Conservation (phyloP, 2,797 vertebrate genomes). For the Microchirus variegatus region DNA sequence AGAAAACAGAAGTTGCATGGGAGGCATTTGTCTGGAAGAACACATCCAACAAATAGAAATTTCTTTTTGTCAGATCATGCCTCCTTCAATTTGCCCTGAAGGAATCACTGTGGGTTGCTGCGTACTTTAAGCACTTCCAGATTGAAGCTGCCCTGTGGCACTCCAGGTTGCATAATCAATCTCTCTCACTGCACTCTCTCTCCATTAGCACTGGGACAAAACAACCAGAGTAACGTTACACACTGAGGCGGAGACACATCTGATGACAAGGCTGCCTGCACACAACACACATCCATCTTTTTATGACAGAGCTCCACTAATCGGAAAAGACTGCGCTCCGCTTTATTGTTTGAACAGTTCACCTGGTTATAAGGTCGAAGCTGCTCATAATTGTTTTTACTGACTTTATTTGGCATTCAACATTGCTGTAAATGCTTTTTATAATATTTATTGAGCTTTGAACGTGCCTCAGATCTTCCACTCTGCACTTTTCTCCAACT, state of each 20-base stretch:
- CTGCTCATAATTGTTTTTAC: neutral
- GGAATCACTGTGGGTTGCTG: slow-evolving; percentile 64
- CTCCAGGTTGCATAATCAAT: slow-evolving; percentile 79
- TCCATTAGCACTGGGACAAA: slow-evolving; percentile 65
- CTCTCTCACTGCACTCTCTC: slow-evolving; percentile 61
- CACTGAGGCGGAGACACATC: slow-evolving; percentile 28
- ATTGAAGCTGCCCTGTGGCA: slow-evolving; percentile 80
- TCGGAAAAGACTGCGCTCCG: slow-evolving; percentile 4
- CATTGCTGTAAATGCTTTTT: neutral
- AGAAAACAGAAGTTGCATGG: slow-evolving; percentile 60
- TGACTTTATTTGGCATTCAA: neutral
- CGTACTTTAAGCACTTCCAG: slow-evolving; percentile 78
- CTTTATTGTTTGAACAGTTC: slow-evolving; percentile 17
- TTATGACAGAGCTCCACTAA: slow-evolving; percentile 25
- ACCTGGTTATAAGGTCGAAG: slow-evolving; percentile 10
- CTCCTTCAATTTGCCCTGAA: slow-evolving; percentile 75
- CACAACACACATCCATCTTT: slow-evolving; percentile 48
- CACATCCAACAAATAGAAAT: slow-evolving; percentile 77
- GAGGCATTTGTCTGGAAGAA: slow-evolving; percentile 70
- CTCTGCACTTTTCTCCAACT: neutral
- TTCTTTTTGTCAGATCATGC: slow-evolving; percentile 79
- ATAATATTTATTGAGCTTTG: neutral
- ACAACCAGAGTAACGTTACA: slow-evolving; percentile 66
- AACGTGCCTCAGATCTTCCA: neutral
- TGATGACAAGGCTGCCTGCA: slow-evolving; percentile 35